These are phyloP conservation scores for Hemibagrus guttatus DNA, from an alignment of 2,797 vertebrate species.

Conservation along the genomic window DNA sequence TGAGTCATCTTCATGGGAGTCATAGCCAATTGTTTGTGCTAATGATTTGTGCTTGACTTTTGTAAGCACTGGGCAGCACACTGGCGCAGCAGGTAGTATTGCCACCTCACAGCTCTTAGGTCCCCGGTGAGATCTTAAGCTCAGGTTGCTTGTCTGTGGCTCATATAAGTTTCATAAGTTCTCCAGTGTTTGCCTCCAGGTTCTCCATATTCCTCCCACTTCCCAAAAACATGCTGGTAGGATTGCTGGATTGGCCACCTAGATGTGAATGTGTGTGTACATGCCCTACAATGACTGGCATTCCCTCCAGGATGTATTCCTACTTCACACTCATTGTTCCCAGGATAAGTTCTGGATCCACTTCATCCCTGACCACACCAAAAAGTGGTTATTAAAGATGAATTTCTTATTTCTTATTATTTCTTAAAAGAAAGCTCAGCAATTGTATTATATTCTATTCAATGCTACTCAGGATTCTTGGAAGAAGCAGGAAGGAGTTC, in stretches of 20 bases:
- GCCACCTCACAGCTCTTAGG: neutral
- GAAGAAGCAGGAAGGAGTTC: neutral
- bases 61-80: slow-evolving; percentile 75
- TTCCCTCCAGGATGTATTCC: neutral
- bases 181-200: too few species aligned
- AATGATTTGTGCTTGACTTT: slow-evolving; percentile 45
- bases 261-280: neutral
- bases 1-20: neutral
- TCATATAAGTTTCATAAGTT: neutral
- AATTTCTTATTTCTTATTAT: slow-evolving; percentile 68
- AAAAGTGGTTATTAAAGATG: neutral
- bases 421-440: neutral
- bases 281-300: neutral
- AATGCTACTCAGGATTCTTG: neutral
- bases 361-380: neutral
- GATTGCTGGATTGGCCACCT: neutral
- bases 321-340: slow-evolving; percentile 5
- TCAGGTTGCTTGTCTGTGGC: neutral
- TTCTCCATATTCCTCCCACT: neutral
- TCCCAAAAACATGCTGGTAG: neutral
- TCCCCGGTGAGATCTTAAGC: neutral
- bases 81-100: slow-evolving; percentile 46
- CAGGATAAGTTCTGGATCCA: neutral
- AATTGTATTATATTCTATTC: neutral
- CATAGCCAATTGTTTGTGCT: slow-evolving; percentile 4